Conservation (phyloP, 2,113 vertebrate species). For the Cochlearius cochlearius region DNA sequence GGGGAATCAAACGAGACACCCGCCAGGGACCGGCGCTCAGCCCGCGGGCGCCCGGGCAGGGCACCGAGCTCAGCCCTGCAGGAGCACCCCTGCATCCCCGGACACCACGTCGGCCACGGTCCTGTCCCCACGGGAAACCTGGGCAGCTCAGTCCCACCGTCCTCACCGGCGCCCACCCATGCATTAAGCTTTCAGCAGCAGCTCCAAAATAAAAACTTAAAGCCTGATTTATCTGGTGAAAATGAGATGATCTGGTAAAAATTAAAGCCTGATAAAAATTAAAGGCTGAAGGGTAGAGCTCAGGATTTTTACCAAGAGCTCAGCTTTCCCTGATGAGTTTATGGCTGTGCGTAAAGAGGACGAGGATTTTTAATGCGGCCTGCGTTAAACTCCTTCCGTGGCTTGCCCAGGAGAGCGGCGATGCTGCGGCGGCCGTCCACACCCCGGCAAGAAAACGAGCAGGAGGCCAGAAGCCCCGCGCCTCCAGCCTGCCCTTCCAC, state of each 20-base stretch:
- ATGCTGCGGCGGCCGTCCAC: background rate
- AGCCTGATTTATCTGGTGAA: background rate
- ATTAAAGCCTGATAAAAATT: background rate
- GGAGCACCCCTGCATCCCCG: background rate
- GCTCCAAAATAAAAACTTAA: background rate
- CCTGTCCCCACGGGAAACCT: background rate
- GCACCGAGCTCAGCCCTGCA: background rate
- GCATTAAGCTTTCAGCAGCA: background rate
- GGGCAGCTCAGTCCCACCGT: background rate
- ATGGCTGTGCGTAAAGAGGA: background rate
- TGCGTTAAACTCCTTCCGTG: background rate
- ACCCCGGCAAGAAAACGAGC: background rate
- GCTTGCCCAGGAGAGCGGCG: background rate
- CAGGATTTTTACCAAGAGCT: background rate
- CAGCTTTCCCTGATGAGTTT: background rate
- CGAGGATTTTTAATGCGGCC: background rate
- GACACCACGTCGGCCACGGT: fast-evolving
- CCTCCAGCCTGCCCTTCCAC: fast-evolving
- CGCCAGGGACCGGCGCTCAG: too few relatives aligned
- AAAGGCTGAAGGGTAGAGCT: background rate
- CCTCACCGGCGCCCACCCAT: background rate
- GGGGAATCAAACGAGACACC: background rate
- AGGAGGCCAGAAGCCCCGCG: background rate
- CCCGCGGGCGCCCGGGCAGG: fast-evolving
- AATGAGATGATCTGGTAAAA: background rate